A percentile compares a stretch with the other conserved stretches of the same genome.
Conservation (phyloP, 2,888 invertebrate genomes). For the Ametastegia equiseti region DNA sequence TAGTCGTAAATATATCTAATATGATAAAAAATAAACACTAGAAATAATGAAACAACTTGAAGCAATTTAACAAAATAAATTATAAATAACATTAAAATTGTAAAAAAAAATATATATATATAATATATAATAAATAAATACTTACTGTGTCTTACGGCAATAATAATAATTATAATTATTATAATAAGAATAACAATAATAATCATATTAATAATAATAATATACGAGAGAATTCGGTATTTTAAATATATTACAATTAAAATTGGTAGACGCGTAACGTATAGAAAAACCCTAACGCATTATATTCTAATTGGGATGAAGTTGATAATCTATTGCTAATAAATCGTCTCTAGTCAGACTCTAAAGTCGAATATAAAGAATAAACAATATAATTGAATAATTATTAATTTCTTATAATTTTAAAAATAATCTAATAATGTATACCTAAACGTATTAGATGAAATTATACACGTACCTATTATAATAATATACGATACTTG, state of each 20-base stretch:
- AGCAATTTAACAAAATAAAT: slow-evolving; percentile 27
- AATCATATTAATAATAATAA: neutral
- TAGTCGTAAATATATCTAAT: slow-evolving; percentile 46
- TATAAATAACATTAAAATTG: slow-evolving; percentile 3
- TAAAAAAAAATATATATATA: slow-evolving; percentile 23
- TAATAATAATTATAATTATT: slow-evolving; percentile 29
- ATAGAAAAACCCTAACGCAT: neutral
- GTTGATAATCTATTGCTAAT: neutral
- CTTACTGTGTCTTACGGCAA: slow-evolving; percentile 62
- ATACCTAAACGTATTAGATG: slow-evolving; percentile 49
- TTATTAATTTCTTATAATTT: slow-evolving; percentile 40
- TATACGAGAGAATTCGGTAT: slow-evolving; percentile 25
- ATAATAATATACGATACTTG: slow-evolving; percentile 62
- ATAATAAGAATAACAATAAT: neutral
- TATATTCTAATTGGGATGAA: neutral
- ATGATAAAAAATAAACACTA: neutral
- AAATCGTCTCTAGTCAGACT: slow-evolving; percentile 6
- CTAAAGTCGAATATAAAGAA: neutral
- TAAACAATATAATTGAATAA: neutral
- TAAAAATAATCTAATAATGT: slow-evolving; percentile 52
- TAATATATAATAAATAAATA: slow-evolving; percentile 7
- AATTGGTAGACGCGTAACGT: neutral
- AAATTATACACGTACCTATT: slow-evolving; percentile 61
- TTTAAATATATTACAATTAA: slow-evolving; percentile 15
- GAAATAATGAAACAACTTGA: slow-evolving; percentile 32